Evolutionary conservation across 2,113 vertebrate genomes (phyloP).

Genomic region (Machaerirhynchus nigripectus): DNA sequence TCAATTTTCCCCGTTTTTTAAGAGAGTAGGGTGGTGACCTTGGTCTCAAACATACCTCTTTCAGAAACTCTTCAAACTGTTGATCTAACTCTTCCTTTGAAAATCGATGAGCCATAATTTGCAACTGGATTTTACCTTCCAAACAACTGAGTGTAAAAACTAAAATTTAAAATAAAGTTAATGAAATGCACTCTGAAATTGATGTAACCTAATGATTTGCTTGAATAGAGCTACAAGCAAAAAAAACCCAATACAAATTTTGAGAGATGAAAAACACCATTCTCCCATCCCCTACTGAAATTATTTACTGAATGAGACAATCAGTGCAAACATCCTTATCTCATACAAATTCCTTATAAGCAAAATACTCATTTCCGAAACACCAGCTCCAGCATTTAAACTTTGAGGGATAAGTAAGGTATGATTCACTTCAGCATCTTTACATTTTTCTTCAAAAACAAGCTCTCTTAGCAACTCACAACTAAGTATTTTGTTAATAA

Average conservation of each 20-base stretch:
- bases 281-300: neutral
- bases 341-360: neutral
- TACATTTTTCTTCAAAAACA: neutral
- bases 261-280: neutral
- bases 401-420: neutral
- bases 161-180: neutral
- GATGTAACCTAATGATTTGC: neutral
- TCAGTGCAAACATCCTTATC: neutral
- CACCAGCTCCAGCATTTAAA: neutral
- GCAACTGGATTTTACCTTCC: neutral
- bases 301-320: neutral
- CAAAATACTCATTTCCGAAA: neutral
- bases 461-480: neutral
- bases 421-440: neutral
- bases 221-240: neutral
- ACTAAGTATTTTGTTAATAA: neutral
- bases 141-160: neutral
- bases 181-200: neutral
- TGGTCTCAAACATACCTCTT: constrained; percentile 80
- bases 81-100: constrained; percentile 87
- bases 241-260: fast-evolving
- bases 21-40: neutral
- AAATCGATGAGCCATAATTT: constrained; percentile 77
- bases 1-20: neutral
- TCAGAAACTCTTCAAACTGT: constrained; percentile 92